Base-by-base conservation (phyloP, 2,113 vertebrate genomes). In the Chaenogobius annularis region DNA sequence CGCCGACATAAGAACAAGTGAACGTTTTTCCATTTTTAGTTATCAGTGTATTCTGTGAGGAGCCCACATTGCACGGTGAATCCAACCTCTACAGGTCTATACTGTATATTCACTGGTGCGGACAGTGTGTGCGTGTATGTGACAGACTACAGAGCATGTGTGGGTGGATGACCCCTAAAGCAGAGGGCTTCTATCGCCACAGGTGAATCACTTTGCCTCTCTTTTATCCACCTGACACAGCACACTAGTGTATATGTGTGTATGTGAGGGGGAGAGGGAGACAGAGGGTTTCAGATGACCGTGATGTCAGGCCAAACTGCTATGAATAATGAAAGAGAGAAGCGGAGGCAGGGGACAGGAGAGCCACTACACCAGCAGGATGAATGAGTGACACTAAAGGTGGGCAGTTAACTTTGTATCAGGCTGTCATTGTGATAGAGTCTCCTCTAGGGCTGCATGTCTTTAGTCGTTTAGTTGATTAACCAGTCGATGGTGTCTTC, bases 151-250 rank as follows among this genome's bases (percentile, higher is more conserved):
- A 13, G 15, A 10, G 31, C 31, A 5, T 46, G 70, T 75, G 77
- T 84, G 84, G 85, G 87, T 83, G 74, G 76, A 68, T 43, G 74
- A 85, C 78, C 85, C 83, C 82, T 84, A 71, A 90, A 86, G 87
- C 83, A 83, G 81, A 82, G 81, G 82, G 59, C 70, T 80, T 66
- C 77, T 81, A 73, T 78, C 78, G 78, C 83, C 79, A 83, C 81
- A 87, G 81, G 85, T 88, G 87, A 90, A 84, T 89, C 82, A 84
- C 74, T 87, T 85, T 87, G 66, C 88, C 83, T 75, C 72, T 83
- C 84, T 85, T 88, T 86, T 82, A 83, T 87, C 78, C 10, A 35
- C 67, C 76, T 79, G 71, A 68, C 55, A 56, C 55, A 23, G 20
- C 20, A 22, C 55, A 13, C 10, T 56, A 22, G 10, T 19, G 15